Conservation (phyloP, 2,888 invertebrate species). For the Perithous albicinctus region DNA sequence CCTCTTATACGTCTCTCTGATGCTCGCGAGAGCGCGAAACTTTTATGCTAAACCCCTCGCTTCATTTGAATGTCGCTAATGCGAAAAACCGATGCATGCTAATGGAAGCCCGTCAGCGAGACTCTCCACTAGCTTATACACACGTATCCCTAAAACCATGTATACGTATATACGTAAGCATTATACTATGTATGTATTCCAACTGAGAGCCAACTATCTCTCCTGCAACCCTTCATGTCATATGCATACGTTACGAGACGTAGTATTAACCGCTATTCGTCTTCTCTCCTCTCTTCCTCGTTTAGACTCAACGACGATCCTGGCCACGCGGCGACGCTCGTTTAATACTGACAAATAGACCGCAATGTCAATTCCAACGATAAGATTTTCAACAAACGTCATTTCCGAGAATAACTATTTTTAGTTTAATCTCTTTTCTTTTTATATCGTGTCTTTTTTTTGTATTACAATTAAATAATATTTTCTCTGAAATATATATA, state of each 20-base stretch:
- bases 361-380: background rate
- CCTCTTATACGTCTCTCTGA: conserved; percentile 45
- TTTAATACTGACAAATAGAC: conserved; percentile 26
- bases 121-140: conserved; percentile 64
- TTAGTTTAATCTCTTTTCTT: background rate
- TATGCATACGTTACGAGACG: conserved; percentile 77
- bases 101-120: conserved; percentile 78
- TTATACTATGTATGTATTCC: conserved; percentile 43
- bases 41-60: conserved; percentile 83
- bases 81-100: conserved; percentile 84
- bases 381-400: background rate
- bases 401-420: background rate
- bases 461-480: too few relatives aligned
- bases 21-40: conserved; percentile 70
- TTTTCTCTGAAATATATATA: too few relatives aligned
- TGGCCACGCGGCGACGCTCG: conserved; percentile 14
- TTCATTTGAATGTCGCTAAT: conserved; percentile 84
- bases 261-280: conserved; percentile 67
- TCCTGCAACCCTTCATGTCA: conserved; percentile 76
- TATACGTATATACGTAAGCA: conserved; percentile 39
- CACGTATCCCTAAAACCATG: conserved; percentile 68
- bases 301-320: conserved; percentile 36
- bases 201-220: conserved; percentile 69
- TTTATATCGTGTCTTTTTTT: too few relatives aligned
- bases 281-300: conserved; percentile 24